Conservation (phyloP, 2,888 invertebrate genomes). For the Andrena praecox region DNA sequence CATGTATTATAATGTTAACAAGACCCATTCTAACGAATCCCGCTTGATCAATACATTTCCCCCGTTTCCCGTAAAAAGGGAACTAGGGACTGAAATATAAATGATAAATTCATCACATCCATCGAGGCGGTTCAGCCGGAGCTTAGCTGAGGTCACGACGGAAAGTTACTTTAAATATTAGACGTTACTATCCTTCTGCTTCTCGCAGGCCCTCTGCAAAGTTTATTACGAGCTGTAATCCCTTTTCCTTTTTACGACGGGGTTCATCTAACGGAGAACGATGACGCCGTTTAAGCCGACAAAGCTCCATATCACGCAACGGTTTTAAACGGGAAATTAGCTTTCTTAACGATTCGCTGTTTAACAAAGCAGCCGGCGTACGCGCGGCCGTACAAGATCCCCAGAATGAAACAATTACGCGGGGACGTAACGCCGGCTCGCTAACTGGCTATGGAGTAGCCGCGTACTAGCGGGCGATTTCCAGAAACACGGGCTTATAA, state of each 20-base stretch:
- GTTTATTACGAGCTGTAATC: constrained; percentile 69
- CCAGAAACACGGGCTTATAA: neutral
- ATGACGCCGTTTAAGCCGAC: constrained; percentile 64
- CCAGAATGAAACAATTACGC: constrained; percentile 43
- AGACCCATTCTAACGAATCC: neutral
- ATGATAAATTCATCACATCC: neutral
- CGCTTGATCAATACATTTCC: neutral
- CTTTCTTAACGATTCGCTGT: constrained; percentile 60
- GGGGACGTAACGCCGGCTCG: constrained; percentile 4
- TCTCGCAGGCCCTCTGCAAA: constrained; percentile 46
- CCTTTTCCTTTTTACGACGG: constrained; percentile 63
- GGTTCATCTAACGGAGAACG: constrained; percentile 59
- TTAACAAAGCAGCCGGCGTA: constrained; percentile 42
- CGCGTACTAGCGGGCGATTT: neutral
- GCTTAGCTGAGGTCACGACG: constrained; percentile 21
- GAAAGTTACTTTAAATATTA: constrained; percentile 57
- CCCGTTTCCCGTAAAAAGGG: neutral
- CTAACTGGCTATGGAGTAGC: neutral
- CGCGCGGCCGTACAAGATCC: neutral
- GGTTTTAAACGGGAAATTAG: constrained; percentile 62
- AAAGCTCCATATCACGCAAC: constrained; percentile 54
- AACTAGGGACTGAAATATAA: neutral
- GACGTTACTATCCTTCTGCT: constrained; percentile 37
- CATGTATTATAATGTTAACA: too few species aligned
- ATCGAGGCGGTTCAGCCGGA: neutral